Base-by-base conservation (phyloP, 2,888 invertebrate species). In the Xestia rhomboidea region DNA sequence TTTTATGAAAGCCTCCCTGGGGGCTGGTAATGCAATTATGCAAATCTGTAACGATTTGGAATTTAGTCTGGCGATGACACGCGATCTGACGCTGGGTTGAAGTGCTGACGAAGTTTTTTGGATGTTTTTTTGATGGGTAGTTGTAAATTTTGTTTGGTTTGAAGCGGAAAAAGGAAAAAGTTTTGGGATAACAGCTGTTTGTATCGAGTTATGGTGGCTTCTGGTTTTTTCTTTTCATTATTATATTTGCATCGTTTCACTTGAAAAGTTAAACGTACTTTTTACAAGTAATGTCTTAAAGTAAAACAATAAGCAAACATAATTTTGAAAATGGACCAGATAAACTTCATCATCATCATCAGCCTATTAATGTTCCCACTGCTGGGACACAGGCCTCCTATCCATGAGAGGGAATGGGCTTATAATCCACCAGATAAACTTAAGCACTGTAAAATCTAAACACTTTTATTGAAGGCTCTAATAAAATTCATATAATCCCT, bases 11-110 rank as follows among this genome's bases (percentile, higher is more conserved):
- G 93, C 89, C 90, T 88, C 88, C 90, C 87, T 83, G 87, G 87
- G 88, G 86, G 79, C 81, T 68, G 89, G 92, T 92, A 93, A 94
- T 95, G 95, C 95, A 95, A 96, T 96, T 96, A 96, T 96, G 96
- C 93, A 94, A 94, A 96, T 95, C 89, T 87, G 83, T 89, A 91
- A 89, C 90, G 90, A 91, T 92, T 90, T 86, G 44, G 85, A 88
- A 86, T 90, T 89, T 86, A 85, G 85, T 78, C 84, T 78, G 73
- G 81, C 76, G 87, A 90, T 91, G 92, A 90, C 91, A 92, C 89
- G 90, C 88, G 76, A 86, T 87, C 73, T 77, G 73, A 75, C 46
- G 62, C 30, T 67, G 49, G 18, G 67, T 73, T 71, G 73, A 68
- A 81, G 72, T 80, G 77, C 67, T 77, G 78, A 76, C 75, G 44